Evolutionary conservation across 2,113 vertebrate species (phyloP).

Genomic region (Taurulus bubalis): DNA sequence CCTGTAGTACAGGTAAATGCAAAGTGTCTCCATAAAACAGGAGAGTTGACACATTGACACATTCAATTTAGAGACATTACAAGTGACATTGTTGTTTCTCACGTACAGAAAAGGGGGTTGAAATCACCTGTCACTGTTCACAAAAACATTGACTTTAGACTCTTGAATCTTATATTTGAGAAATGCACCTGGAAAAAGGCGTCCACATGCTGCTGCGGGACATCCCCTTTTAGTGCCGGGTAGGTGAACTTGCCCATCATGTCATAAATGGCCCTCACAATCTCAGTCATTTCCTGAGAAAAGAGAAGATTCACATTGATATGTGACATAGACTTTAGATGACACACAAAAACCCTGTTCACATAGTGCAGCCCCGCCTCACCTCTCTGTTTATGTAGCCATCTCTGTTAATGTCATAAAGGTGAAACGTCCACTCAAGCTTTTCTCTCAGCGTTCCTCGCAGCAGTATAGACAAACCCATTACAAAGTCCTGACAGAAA

Average conservation of each 20-base stretch:
- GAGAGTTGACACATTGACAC: neutral
- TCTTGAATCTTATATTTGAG: neutral
- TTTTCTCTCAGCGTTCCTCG: slow-evolving; percentile 94
- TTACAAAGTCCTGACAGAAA: slow-evolving; percentile 92
- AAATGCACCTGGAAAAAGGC: slow-evolving; percentile 93
- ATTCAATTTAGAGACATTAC: slow-evolving; percentile 6
- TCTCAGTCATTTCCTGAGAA: slow-evolving; percentile 96
- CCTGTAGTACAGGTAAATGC: neutral
- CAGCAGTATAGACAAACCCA: slow-evolving; percentile 92
- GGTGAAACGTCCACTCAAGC: slow-evolving; percentile 96
- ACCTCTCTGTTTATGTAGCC: slow-evolving; percentile 98
- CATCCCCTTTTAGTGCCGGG: slow-evolving; percentile 94
- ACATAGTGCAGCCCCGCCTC: neutral
- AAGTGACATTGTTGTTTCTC: slow-evolving; percentile 5
- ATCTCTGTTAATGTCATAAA: slow-evolving; percentile 97
- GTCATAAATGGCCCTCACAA: slow-evolving; percentile 97
- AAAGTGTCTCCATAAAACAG: slow-evolving; percentile 3
- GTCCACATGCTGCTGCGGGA: slow-evolving; percentile 95
- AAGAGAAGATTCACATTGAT: neutral
- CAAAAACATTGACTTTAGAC: neutral
- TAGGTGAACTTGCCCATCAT: slow-evolving; percentile 99
- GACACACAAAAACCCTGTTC: neutral
- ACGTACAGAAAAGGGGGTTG: neutral
- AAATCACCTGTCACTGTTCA: neutral
- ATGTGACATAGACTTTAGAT: neutral